Base-by-base conservation (phyloP, 92 coral and sea anemone genomes). In the Scolanthus callimorphus region DNA sequence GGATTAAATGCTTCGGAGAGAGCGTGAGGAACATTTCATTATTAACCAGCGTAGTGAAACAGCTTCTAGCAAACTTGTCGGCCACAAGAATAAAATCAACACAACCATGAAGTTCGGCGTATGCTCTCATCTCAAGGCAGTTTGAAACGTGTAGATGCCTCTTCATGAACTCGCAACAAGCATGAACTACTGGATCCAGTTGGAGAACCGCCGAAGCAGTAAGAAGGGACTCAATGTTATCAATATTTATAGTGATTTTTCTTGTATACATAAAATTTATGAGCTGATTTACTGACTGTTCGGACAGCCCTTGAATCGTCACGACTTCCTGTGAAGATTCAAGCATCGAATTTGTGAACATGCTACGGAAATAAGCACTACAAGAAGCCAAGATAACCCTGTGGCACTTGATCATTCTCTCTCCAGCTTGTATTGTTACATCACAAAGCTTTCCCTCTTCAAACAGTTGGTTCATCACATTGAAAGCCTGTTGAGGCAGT, bases 101-200 rank as follows among this genome's bases (percentile, higher is more conserved):
- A 62, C 98, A 92, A 26, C 98, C 98, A 31, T 92, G 92, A 8
- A 76, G 69, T 51, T 92, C 98, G 0, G 96, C 96, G 54, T 79
- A 92, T 17, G 95, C 90, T 60, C 98, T 73, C 81, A 92, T 90
- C 49, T 85, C 90, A 15, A 92, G 76, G 55, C 98, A 92, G 61
- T 92, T 92, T 53, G 96, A 83, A 0, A 85, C 90, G 22, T 82
- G 95, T 30, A 92, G 74, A 51, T 92, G 96, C 0, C 86, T 76
- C 54, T 80, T 84, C 88, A 92, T 88, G 39, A 92, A 92, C 49
- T 92, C 90, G 31, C 98, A 88, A 45, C 98, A 92, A 47, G 98
- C 98, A 17, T 74, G 82, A 31, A 88, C 98, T 12, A 92, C 96
- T 8, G 81, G 69, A 31, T 92, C 98, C 0, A 92, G 84, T 41